Conservation (phyloP, 2,888 invertebrate genomes). For the Salpingus planirostris region DNA sequence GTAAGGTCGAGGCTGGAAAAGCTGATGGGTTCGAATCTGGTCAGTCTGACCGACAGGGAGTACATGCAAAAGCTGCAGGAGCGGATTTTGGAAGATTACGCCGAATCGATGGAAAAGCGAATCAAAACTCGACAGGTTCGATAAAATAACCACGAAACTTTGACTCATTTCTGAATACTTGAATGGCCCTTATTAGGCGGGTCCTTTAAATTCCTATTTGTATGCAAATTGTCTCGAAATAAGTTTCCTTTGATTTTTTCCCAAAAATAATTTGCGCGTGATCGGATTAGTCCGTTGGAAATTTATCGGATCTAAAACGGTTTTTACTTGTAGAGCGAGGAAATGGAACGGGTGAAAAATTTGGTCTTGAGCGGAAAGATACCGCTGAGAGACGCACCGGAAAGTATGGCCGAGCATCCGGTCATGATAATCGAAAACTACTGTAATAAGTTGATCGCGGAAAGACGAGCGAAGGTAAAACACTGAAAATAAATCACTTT, state of each 20-base stretch:
- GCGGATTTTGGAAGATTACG: constrained; percentile 54
- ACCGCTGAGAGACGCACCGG: constrained; percentile 56
- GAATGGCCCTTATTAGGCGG: too few species aligned
- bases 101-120: constrained; percentile 53
- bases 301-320: too few species aligned
- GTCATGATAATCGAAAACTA: constrained; percentile 56
- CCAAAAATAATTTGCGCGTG: too few species aligned
- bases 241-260: not conserved
- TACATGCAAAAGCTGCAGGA: constrained; percentile 60
- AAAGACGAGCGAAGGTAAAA: constrained; percentile 46
- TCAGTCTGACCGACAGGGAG: constrained; percentile 56
- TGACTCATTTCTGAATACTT: too few species aligned
- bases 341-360: constrained; percentile 59
- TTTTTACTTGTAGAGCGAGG: too few species aligned
- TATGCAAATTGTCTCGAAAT: too few species aligned
- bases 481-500: too few species aligned
- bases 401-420: constrained; percentile 57
- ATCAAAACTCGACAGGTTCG: constrained; percentile 56
- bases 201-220: too few species aligned
- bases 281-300: too few species aligned
- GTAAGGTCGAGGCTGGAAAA: constrained; percentile 57
- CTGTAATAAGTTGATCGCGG: constrained; percentile 43
- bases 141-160: too few species aligned
- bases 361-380: constrained; percentile 59
- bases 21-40: constrained; percentile 61